phyloP scores from a whole-genome alignment of 1,140 invertebrate genomes.

The Eurosta solidaginis region DNA sequence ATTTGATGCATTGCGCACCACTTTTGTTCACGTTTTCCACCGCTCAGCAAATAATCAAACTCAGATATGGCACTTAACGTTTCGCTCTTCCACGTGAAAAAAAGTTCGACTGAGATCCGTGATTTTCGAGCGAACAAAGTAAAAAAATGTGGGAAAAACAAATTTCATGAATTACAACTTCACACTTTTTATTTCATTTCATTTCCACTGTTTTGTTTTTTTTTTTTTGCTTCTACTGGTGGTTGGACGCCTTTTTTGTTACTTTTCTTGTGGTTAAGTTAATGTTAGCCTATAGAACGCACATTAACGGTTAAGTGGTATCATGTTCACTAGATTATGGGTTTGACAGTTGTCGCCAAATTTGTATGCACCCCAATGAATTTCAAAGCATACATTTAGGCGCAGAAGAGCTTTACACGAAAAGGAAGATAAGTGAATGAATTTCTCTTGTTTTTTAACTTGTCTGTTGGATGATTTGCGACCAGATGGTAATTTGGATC shows the following conservation, averaged over 20 bases:
- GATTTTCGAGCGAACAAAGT: neutral
- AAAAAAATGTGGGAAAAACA: neutral
- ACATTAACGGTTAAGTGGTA: slow-evolving; percentile 22
- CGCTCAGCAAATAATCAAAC: neutral
- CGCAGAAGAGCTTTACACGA: neutral
- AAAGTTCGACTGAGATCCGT: slow-evolving; percentile 3
- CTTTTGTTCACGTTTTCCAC: neutral
- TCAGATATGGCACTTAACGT: slow-evolving; percentile 1
- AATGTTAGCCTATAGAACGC: slow-evolving; percentile 1
- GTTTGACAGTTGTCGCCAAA: slow-evolving; percentile 22
- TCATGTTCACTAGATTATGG: slow-evolving; percentile 21
- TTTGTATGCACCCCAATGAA: slow-evolving; percentile 12
- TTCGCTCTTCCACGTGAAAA: neutral
- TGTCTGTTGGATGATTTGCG: too few species aligned
- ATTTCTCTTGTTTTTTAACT: neutral
- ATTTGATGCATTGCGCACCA: neutral
- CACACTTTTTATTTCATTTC: slow-evolving; percentile 26
- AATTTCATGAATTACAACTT: slow-evolving; percentile 22
- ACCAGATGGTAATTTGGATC: too few species aligned
- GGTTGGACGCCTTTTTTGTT: neutral
- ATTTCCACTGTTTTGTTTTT: too few species aligned
- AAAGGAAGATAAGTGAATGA: neutral
- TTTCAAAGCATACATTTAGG: slow-evolving; percentile 18
- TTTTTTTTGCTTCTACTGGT: neutral
- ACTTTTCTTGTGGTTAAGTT: slow-evolving; percentile 20